A percentile compares a stretch with the other conserved stretches of the same genome.
Conservation (phyloP, 2,888 invertebrate genomes). For the Lasioglossum lativentre region DNA sequence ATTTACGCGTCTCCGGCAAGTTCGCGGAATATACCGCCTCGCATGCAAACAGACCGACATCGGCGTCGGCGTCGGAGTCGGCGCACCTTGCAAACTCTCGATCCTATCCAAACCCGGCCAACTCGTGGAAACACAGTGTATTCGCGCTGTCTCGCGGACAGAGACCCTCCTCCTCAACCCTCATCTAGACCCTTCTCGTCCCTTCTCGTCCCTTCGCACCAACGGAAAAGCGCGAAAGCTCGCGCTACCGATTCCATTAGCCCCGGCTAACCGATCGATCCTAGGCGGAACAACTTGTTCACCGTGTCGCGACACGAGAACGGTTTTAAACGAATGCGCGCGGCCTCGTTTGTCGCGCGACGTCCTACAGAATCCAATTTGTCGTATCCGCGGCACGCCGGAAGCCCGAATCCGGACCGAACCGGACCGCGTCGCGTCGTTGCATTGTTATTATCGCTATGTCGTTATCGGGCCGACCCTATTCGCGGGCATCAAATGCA, state of each 20-base stretch:
- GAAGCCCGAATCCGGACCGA: not conserved
- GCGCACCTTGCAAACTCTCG: not conserved
- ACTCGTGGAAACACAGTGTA: not conserved
- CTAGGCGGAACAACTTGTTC: constrained; percentile 20
- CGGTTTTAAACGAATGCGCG: constrained; percentile 14
- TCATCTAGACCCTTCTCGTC: not conserved
- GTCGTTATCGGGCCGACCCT: too few species aligned
- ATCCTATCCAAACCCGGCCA: not conserved
- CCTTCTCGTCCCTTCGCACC: not conserved
- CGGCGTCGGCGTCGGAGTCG: constrained; percentile 8
- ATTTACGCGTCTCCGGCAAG: constrained; percentile 57
- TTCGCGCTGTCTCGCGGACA: not conserved
- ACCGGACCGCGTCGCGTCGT: not conserved
- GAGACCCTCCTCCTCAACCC: not conserved
- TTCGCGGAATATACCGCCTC: constrained; percentile 48
- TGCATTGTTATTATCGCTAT: too few species aligned
- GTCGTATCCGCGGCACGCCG: not conserved
- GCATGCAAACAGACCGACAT: constrained; percentile 38
- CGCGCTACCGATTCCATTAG: constrained; percentile 17
- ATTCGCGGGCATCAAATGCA: not conserved
- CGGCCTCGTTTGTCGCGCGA: constrained; percentile 5
- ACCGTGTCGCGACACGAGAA: constrained; percentile 7
- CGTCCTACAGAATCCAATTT: constrained; percentile 10
- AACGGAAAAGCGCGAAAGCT: not conserved
- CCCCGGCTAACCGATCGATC: constrained; percentile 13